Conservation (phyloP, 2,113 vertebrate genomes). For the Cinclus mexicanus region DNA sequence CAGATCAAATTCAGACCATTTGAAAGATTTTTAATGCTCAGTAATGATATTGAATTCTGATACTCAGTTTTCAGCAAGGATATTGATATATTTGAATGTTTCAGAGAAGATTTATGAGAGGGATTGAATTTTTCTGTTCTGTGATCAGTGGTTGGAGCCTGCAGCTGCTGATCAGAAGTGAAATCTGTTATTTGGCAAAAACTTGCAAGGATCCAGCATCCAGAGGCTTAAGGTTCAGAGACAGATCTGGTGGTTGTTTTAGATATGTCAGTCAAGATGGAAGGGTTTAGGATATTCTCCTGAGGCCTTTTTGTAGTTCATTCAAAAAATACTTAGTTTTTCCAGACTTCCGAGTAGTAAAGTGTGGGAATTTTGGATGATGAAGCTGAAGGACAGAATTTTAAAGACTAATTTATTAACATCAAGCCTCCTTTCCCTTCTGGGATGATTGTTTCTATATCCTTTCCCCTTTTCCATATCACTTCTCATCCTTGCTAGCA, state of each 20-base stretch:
- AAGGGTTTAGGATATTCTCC: neutral
- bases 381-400: neutral
- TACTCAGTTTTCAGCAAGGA: neutral
- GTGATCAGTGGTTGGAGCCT: neutral
- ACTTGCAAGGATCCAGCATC: neutral
- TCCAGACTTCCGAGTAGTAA: neutral
- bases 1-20: neutral
- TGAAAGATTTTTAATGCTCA: neutral
- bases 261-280: neutral
- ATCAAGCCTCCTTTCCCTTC: neutral
- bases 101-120: neutral
- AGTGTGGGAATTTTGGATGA: neutral
- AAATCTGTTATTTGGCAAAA: neutral
- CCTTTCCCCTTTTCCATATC: neutral
- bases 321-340: neutral
- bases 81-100: neutral
- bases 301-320: neutral
- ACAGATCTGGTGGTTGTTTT: neutral
- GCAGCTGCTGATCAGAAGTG: neutral
- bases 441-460: neutral
- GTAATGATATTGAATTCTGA: neutral
- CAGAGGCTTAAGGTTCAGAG: neutral
- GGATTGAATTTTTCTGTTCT: neutral
- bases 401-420: neutral
- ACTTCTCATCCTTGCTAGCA: neutral